A percentile compares a stretch with the other conserved stretches of the same genome.
phyloP scores from a whole-genome alignment of 1,140 invertebrate genomes.

The Lasioglossum baleicum region DNA sequence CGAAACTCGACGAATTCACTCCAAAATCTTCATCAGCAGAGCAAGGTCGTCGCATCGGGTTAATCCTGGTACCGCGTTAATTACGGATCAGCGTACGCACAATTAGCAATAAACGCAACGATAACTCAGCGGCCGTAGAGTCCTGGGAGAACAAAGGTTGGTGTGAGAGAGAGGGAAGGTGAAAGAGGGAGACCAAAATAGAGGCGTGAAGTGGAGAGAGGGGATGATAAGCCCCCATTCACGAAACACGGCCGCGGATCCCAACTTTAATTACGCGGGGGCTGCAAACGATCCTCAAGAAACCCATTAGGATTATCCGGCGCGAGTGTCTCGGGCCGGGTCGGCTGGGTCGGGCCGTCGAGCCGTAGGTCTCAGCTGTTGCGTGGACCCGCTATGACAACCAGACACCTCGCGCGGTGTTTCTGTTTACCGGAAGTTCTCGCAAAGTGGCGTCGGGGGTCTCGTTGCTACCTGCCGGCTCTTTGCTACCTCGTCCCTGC shows the following conservation, averaged over 20 bases:
- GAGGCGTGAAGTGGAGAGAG: not conserved
- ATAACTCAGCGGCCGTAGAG: not conserved
- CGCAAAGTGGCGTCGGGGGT: not conserved
- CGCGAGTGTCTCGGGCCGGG: not conserved
- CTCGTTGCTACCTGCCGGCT: not conserved
- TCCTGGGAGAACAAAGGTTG: not conserved
- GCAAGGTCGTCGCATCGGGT: no score
- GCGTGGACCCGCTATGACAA: not conserved
- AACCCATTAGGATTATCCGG: not conserved
- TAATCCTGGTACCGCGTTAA: not conserved
- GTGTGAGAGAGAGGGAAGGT: no score
- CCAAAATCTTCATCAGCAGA: no score
- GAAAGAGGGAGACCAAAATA: no score
- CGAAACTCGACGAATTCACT: no score
- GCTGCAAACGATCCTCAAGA: constrained; percentile 3
- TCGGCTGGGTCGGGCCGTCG: no score
- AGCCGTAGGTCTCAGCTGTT: not conserved
- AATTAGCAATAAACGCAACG: not conserved
- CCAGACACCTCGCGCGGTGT: not conserved
- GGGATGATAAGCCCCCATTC: not conserved
- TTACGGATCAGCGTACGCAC: not conserved
- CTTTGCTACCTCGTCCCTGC: constrained; percentile 9
- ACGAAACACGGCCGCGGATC: not conserved
- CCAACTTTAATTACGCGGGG: not conserved
- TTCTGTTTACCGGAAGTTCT: not conserved